phyloP scores from a whole-genome alignment of 2,113 vertebrate species.

The Potamarius usumacintae region DNA sequence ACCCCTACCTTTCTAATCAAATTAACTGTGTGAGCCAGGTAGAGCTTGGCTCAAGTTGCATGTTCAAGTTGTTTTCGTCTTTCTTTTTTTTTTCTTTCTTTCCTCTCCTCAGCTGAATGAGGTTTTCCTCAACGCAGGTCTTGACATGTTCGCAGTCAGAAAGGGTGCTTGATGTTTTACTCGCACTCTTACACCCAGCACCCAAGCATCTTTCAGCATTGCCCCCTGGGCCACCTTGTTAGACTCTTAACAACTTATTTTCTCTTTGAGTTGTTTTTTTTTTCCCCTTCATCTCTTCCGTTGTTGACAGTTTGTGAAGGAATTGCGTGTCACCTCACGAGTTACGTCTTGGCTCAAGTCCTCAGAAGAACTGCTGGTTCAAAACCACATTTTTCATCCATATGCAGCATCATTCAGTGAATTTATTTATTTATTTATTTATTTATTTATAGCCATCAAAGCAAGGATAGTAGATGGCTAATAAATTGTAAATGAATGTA shows the following conservation, averaged over 20 bases:
- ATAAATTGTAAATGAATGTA: background rate
- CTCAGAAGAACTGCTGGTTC: slow-evolving; percentile 60
- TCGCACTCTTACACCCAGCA: slow-evolving; percentile 59
- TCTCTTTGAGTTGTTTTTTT: slow-evolving; percentile 63
- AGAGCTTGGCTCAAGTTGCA: background rate
- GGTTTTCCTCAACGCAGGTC: slow-evolving; percentile 33
- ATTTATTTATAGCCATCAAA: background rate
- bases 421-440: background rate
- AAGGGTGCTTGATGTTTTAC: slow-evolving; percentile 66
- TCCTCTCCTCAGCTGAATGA: slow-evolving; percentile 11
- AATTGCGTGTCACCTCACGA: slow-evolving; percentile 62
- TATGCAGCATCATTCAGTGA: slow-evolving; percentile 41
- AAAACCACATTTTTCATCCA: slow-evolving; percentile 61
- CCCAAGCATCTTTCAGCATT: slow-evolving; percentile 68
- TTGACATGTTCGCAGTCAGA: slow-evolving; percentile 53
- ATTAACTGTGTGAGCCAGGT: background rate
- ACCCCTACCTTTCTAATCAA: background rate
- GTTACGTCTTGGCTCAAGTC: slow-evolving; percentile 64
- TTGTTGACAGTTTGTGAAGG: slow-evolving; percentile 69
- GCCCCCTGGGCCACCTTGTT: slow-evolving; percentile 74
- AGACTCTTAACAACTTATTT: slow-evolving; percentile 74
- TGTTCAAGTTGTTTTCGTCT: background rate
- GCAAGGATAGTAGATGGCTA: background rate
- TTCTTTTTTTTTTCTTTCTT: background rate
- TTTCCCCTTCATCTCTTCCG: slow-evolving; percentile 55